Base-by-base conservation (phyloP, 2,888 invertebrate species). In the Chrysotoxum bicinctum region DNA sequence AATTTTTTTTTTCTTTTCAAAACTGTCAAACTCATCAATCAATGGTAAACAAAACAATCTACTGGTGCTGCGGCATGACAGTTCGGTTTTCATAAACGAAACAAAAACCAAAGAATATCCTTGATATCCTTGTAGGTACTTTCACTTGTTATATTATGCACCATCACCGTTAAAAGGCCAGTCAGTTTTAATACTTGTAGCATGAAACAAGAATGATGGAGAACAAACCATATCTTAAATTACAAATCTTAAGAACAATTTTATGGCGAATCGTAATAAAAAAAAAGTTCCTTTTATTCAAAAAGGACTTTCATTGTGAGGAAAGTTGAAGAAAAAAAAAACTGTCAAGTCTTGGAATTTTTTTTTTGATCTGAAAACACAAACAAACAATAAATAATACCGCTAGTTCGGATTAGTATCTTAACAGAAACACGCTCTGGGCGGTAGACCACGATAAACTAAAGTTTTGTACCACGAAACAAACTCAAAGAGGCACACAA, bases 361-460 rank as follows among this genome's bases (percentile, higher is more conserved):
- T 32, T 48, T 64, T 64, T 64, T 45, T 19, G 23, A n/a, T 40
- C 50, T 66, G 35, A 35, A 48, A 75, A 79, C 50, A 79, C 69
- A 58, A 79, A 66, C 50, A 79, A 79, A 72, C 37, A 56, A 75
- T 72, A 72, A 52, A 78, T 69, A 26, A 70, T 48, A 14, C 30
- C 58, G 43, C 70, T 43, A 45, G 66, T 48, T 35, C 30, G 35
- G 21, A 35, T 32, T 62, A 19, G 16, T 43, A 19, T 64, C 16
- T 21, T 16, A 75, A 70, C 48, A 48, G 50, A 35, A 52, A 69
- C 68, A 76, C 85, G 64, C 66, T 84, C 80, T 64, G 26, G 48
- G 68, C 80, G 72, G 62, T 50, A 85, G 85, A 77, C 85, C 54
- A 76, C 85, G 73, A 52, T 72, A 62, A 81, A 85, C 85, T 85